Base-by-base conservation (phyloP, 2,888 invertebrate genomes). In the Molorchus minor region DNA sequence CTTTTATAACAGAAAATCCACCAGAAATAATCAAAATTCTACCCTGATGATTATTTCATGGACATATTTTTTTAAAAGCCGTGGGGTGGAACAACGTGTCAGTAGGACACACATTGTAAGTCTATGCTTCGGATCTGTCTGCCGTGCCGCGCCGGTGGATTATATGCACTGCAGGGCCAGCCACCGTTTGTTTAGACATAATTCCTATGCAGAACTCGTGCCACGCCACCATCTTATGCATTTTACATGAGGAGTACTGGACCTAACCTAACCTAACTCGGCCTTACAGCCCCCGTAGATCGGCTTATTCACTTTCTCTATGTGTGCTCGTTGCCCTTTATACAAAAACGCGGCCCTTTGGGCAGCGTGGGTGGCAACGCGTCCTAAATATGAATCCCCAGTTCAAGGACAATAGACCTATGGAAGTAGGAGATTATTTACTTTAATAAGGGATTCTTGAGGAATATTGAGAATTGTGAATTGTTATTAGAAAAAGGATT, bases 171-270 rank as follows among this genome's bases (percentile, higher is more conserved):
- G 12, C 15, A 44, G 51, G 57, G 54, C 55, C 51, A 45, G 56
- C 46, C 64, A 43, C 60, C 69, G 78, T 80, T 80, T 80, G 79
- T 80, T 80, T 80, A 80, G 80, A 77, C 77, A 79, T 80, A 79
- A 80, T 81, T 81, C 77, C 80, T 77, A 81, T 81, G 80, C 80
- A 78, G 80, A 74, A 75, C 77, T 77, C 80, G 80, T 80, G 75
- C 77, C 73, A 63, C 68, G 71, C 69, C 74, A 75, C 78, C 80
- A 83, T 83, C 85, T 85, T 85, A 86, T 86, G 86, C 86, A 86
- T 86, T 86, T 86, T 85, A 85, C 86, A 86, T 86, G 86, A 86
- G 85, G 78, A 73, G 74, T 76, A 76, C 75, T 76, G 78, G 77
- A 79, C 80, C 79, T 80, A 80, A 80, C 80, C 80, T 80, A 77